Conservation (phyloP, 2,888 invertebrate species). For the Prosapia bicincta region DNA sequence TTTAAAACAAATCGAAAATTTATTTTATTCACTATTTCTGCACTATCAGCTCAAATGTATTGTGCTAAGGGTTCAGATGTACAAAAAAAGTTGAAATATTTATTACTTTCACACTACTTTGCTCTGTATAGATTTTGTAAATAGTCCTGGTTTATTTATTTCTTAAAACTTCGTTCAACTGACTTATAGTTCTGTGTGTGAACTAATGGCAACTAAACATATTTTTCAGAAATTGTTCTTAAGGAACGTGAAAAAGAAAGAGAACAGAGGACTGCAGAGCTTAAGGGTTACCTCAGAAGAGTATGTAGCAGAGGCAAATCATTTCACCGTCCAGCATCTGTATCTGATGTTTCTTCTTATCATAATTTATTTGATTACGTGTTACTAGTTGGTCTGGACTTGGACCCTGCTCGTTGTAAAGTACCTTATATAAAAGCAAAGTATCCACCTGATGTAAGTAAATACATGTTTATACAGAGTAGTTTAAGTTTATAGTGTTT, state of each 20-base stretch:
- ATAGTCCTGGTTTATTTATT: no score
- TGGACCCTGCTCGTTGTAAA: conserved; percentile 52
- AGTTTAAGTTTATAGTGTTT: no score
- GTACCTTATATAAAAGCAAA: conserved; percentile 68
- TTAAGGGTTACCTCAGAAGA: conserved; percentile 62
- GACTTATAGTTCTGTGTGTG: no score
- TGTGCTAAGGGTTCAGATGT: no score
- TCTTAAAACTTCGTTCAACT: no score
- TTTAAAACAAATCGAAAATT: no score
- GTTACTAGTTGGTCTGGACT: conserved; percentile 63
- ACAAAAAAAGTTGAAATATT: no score
- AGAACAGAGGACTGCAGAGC: conserved; percentile 54
- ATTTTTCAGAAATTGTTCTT: conserved; percentile 12
- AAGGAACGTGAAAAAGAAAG: conserved; percentile 28
- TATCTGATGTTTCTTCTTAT: conserved; percentile 13
- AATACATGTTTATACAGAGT: no score
- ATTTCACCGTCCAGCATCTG: conserved; percentile 15
- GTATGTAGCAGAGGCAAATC: conserved; percentile 48
- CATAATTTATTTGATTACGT: conserved; percentile 62
- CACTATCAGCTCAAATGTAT: no score
- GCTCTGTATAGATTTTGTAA: no score
- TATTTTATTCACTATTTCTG: no score
- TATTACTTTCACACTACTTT: no score
- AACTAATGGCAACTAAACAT: neutral
- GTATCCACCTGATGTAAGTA: conserved; percentile 62